Evolutionary conservation across 2,888 invertebrate genomes (phyloP).

Genomic region (Timandra comae): DNA sequence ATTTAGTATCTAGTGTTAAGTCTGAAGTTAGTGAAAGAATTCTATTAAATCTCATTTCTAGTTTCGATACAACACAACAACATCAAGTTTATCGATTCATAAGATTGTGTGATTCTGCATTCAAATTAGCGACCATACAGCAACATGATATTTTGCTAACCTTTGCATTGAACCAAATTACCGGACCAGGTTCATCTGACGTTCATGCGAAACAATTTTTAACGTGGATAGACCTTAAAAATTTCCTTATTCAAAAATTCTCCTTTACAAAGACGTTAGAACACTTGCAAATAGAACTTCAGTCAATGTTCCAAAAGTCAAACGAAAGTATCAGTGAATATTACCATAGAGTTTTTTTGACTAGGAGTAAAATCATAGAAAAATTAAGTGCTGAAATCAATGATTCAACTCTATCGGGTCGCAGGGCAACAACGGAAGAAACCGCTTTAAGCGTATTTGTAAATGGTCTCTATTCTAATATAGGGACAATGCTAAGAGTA

Average conservation of each 20-base stretch:
- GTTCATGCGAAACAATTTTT: constrained; percentile 8
- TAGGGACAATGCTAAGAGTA: constrained; percentile 24
- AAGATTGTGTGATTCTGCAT: constrained; percentile 15
- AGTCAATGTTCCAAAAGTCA: constrained; percentile 26
- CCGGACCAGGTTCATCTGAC: constrained; percentile 12
- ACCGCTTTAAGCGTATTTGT: constrained; percentile 24
- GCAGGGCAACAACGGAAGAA: constrained; percentile 18
- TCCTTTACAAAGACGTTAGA: constrained; percentile 24
- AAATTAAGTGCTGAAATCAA: constrained; percentile 20
- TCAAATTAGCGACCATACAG: constrained; percentile 2
- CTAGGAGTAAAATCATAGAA: constrained; percentile 25
- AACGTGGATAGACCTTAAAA: constrained; percentile 8
- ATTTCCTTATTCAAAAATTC: constrained; percentile 21
- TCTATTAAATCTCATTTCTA: too few relatives aligned
- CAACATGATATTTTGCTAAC: constrained; percentile 6
- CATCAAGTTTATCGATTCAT: constrained; percentile 15
- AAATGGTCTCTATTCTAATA: constrained; percentile 27
- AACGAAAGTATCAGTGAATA: constrained; percentile 24
- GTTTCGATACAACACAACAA: too few relatives aligned
- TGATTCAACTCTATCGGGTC: constrained; percentile 14
- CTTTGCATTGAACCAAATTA: constrained; percentile 13
- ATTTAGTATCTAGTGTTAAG: too few relatives aligned
- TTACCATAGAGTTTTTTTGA: constrained; percentile 22
- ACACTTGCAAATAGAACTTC: too few relatives aligned
- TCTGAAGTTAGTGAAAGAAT: too few relatives aligned